A percentile compares a stretch with the other conserved stretches of the same genome.
Conservation (phyloP, 2,888 invertebrate species). For the Volucella inflata region DNA sequence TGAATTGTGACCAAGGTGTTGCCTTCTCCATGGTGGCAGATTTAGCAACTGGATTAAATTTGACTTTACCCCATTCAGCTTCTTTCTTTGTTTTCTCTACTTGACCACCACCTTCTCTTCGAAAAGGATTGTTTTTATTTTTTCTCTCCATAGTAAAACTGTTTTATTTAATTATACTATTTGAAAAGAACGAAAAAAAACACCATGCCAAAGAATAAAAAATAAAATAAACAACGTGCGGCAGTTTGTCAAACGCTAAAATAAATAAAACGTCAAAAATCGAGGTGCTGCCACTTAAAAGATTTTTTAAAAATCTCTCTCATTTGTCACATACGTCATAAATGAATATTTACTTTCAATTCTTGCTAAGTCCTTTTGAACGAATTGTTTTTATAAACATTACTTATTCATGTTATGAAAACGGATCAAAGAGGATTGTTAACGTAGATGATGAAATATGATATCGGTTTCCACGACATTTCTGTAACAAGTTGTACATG, state of each 20-base stretch:
- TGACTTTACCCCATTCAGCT: constrained; percentile 78
- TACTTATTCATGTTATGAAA: too few species aligned
- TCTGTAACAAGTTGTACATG: too few species aligned
- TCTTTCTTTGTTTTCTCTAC: constrained; percentile 54
- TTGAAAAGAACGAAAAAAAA: not conserved
- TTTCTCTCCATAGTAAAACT: constrained; percentile 17
- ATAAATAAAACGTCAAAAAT: too few species aligned
- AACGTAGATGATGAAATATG: too few species aligned
- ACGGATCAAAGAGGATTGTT: too few species aligned
- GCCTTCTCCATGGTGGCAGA: constrained; percentile 73
- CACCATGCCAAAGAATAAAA: not conserved
- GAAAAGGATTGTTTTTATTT: constrained; percentile 57
- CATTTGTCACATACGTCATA: too few species aligned
- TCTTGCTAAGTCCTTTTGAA: too few species aligned
- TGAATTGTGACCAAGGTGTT: constrained; percentile 80
- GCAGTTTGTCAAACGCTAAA: not conserved
- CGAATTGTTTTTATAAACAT: too few species aligned
- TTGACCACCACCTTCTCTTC: not conserved
- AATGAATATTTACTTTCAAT: too few species aligned
- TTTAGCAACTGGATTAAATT: constrained; percentile 77
- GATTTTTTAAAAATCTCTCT: too few species aligned
- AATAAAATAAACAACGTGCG: not conserved
- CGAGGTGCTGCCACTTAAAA: too few species aligned
- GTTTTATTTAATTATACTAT: not conserved
- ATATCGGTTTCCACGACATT: too few species aligned